Evolutionary conservation across 2,888 invertebrate species (phyloP).

Genomic region (Lasioglossum villosulum): DNA sequence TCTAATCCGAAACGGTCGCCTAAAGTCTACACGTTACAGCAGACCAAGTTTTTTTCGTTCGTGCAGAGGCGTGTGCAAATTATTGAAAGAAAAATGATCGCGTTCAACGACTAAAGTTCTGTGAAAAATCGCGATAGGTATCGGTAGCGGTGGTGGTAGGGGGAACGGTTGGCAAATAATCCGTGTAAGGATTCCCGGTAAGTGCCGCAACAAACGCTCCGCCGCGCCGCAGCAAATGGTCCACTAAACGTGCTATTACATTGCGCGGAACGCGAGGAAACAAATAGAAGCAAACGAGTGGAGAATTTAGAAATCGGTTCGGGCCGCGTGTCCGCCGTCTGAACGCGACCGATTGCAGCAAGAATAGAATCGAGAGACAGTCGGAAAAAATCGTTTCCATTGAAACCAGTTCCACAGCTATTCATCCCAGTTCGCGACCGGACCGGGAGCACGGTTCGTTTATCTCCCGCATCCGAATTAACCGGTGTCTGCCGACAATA

Average conservation of each 20-base stretch:
- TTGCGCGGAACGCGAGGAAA: not conserved
- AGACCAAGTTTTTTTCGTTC: not conserved
- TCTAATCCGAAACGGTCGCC: too few species aligned
- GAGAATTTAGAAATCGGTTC: conserved; percentile 45
- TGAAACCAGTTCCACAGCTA: conserved; percentile 39
- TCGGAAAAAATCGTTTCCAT: conserved; percentile 21
- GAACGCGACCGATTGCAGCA: conserved; percentile 25
- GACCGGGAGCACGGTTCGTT: conserved; percentile 29
- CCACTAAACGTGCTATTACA: conserved; percentile 3
- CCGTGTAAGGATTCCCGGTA: not conserved
- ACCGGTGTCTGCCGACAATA: conserved; percentile 30
- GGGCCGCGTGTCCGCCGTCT: conserved; percentile 7
- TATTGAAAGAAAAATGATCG: too few species aligned
- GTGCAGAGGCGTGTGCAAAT: too few species aligned
- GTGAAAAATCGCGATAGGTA: not conserved
- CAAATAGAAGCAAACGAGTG: not conserved
- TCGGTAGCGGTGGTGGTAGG: not conserved
- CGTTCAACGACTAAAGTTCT: not conserved
- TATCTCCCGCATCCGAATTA: conserved; percentile 43
- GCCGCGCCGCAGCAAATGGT: not conserved
- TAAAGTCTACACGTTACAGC: too few species aligned
- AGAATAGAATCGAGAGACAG: conserved; percentile 28
- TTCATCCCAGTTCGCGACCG: conserved; percentile 34
- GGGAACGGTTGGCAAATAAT: not conserved
- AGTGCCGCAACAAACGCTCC: not conserved